Conservation (phyloP, 2,888 invertebrate genomes). For the Ichneumoninae sp. region DNA sequence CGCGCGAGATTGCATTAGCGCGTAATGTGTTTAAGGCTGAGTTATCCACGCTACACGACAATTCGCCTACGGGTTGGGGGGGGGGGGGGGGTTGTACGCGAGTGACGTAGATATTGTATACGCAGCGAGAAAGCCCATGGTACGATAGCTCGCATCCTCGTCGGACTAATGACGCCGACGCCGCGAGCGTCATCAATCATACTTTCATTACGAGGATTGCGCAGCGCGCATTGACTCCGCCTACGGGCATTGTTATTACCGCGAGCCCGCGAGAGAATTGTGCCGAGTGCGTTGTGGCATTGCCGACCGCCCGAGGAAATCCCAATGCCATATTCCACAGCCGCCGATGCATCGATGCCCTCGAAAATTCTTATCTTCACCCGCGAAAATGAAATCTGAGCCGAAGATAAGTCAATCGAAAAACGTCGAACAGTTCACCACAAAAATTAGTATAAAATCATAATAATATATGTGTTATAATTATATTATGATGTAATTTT, state of each 20-base stretch:
- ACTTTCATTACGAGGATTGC: conserved; percentile 84
- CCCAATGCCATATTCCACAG: conserved; percentile 22
- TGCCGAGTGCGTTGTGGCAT: conserved; percentile 25
- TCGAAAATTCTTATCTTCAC: conserved; percentile 41
- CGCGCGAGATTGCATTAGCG: conserved; percentile 65
- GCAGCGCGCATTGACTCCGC: conserved; percentile 79
- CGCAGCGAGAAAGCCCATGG: conserved; percentile 21
- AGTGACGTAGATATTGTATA: conserved; percentile 32
- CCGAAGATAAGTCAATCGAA: neutral
- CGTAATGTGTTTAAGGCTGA: conserved; percentile 67
- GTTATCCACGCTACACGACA: conserved; percentile 47
- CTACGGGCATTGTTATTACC: conserved; percentile 73
- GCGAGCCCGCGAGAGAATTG: conserved; percentile 45
- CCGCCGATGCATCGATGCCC: conserved; percentile 37
- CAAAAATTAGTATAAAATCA: conserved; percentile 24
- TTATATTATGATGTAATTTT: too few relatives aligned
- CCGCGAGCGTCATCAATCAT: conserved; percentile 83
- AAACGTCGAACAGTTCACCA: neutral
- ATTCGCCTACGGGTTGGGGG: conserved; percentile 33
- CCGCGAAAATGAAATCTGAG: neutral
- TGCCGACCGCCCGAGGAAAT: conserved; percentile 21
- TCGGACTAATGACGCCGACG: conserved; percentile 80
- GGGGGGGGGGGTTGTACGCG: neutral
- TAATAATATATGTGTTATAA: neutral
- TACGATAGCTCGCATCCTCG: conserved; percentile 63